Base-by-base conservation (phyloP, 2,888 invertebrate genomes). In the Ochropleura leucogaster region DNA sequence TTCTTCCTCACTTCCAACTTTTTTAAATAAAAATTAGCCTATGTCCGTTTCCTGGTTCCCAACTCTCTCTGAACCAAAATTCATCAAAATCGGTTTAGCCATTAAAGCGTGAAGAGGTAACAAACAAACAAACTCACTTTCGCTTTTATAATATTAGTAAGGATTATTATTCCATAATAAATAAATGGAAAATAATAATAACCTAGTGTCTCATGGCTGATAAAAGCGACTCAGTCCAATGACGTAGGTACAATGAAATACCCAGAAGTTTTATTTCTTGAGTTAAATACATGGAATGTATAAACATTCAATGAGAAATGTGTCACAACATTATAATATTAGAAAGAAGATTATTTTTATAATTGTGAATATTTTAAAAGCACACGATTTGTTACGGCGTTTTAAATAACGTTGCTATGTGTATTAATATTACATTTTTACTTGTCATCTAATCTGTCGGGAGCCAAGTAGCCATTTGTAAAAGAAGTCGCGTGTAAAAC, bases 351-450 rank as follows among this genome's bases (percentile, higher is more conserved):
- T 63, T 69, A 62, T 82, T 69, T 79, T 70, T 59, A 63, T 70
- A 70, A 80, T 68, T 72, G 55, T 68, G 46, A 47, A 79, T 70
- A 40, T 79, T 71, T 75, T 55, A 47, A 78, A 70, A 67, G 67
- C 70, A 67, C 8, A 5, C 59, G 57, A 78, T 82, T 82, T 57
- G 83, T 67, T 63, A 47, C 70, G 7, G 42, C 53, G 42, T 67
- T 63, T 65, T 30, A 63, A 82, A 78, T 71, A 71, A 53, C 40
- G 18, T 67, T 40, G 57, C 12, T 49, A 47, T 55, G 67, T 55
- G 59, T 78, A 77, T 83, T 82, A 71, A 71, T 82, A 49, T 77
- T 18, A 64, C 7, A 70, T 63, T 71, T 63, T 82, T 62, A 47
- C 62, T 1, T 82, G 79, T 69, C 66, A 77, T n/a, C 20, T 30